Base-by-base conservation (phyloP, 2,888 invertebrate genomes). In the Chymomyza caudatula region DNA sequence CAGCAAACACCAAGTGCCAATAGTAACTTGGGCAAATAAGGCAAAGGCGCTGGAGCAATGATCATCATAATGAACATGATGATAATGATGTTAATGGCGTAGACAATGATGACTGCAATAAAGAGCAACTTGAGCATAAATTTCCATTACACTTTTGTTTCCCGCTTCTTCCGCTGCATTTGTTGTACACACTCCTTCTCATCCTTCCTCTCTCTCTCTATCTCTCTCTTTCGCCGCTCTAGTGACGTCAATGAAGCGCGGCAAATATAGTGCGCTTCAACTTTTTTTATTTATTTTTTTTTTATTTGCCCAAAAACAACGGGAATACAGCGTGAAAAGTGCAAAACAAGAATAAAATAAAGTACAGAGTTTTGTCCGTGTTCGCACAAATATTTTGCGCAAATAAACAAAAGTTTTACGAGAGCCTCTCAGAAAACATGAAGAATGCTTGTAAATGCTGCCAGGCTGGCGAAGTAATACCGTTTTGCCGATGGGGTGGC, bases 211-310 rank as follows among this genome's bases (percentile, higher is more conserved):
- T 44, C 55, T 13, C n/a, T 19, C n/a, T 43, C 43, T 56, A 13
- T 51, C 4, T 1, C 56, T 15, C 29, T 56, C 25, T 58, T 3
- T 20, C 42, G 29, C 29, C 11, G 29, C 29, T 11, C 71, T 78
- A 80, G 73, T 73, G 71, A 74, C 65, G 71, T 67, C 82, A 69
- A 64, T 78, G 78, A 70, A 84, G 85, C 78, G 82, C 69, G 71
- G 73, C 67, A 73, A 68, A 67, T 73, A 49, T 65, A 73, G 78
- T 76, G 81, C 70, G 67, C 80, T 80, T 75, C 76, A 78, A 78
- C 79, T 80, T 84, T 80, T 73, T 37, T 37, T 37, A 11, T 4
- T 29, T 29, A 11, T 25, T 4, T 25, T 25, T 25, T 25, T 29
- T 29, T 37, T 37, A 78, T 77, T 74, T 83, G 78, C 75, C 71